phyloP scores from a whole-genome alignment of 2,113 vertebrate species.

The Pomatostomus ruficeps region DNA sequence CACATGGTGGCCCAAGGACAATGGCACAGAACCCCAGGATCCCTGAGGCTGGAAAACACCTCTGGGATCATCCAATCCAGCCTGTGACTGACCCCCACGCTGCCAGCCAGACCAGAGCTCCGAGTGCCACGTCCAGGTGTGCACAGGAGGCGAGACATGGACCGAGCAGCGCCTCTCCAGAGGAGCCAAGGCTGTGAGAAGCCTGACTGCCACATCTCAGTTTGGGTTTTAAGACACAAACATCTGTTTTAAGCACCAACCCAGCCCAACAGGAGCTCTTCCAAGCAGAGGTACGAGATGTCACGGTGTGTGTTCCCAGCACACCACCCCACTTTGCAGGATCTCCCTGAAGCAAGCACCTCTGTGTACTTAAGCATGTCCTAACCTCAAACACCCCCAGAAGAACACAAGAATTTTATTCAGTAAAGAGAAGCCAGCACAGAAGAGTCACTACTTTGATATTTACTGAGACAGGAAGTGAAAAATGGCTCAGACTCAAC shows the following conservation, averaged over 20 bases:
- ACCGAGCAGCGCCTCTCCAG: neutral
- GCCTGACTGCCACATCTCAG: accelerated
- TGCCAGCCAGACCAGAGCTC: neutral
- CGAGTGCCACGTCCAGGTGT: too few species aligned
- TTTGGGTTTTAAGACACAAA: neutral
- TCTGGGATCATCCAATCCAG: neutral
- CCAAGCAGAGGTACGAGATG: neutral
- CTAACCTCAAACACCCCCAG: conserved; percentile 1
- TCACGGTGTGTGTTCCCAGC: neutral
- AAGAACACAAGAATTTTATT: neutral
- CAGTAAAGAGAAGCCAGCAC: neutral
- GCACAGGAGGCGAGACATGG: neutral
- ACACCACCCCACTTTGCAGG: neutral
- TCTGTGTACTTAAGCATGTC: neutral
- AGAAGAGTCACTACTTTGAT: conserved; percentile 25
- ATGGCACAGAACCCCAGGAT: accelerated
- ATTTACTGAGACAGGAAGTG: conserved; percentile 48
- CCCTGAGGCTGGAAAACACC: neutral
- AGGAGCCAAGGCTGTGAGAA: accelerated
- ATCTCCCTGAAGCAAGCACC: neutral
- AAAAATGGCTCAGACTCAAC: conserved; percentile 34
- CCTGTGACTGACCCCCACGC: neutral
- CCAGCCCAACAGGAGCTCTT: neutral
- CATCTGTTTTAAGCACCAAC: neutral
- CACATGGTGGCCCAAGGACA: too few species aligned